These are phyloP conservation scores for Naja naja DNA, from an alignment of 2,113 vertebrate species.

Conservation along the genomic window DNA sequence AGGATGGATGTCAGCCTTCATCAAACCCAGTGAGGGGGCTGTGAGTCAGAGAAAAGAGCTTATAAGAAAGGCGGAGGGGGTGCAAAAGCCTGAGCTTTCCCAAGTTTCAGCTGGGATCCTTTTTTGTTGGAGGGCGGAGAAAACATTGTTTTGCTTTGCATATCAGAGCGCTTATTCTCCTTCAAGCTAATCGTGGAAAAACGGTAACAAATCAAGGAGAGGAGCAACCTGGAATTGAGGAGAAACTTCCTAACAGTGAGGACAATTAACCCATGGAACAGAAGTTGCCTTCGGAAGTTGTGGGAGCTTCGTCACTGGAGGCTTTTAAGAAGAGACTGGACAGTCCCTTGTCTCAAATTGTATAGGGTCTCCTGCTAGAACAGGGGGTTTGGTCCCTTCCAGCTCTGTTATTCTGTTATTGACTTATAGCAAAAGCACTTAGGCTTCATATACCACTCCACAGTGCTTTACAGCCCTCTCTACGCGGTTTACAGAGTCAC, in stretches of 20 bases:
- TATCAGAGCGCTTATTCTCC: not conserved
- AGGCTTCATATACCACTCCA: too few species aligned
- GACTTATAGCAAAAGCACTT: too few species aligned
- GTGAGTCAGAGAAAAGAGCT: not conserved
- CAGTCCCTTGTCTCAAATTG: not conserved
- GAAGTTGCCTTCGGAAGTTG: not conserved
- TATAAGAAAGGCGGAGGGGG: not conserved
- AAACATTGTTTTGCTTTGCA: not conserved
- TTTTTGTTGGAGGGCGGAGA: not conserved
- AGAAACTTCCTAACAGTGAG: not conserved
- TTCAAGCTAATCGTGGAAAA: not conserved
- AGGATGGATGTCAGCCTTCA: slow-evolving; percentile 16
- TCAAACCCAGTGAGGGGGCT: not conserved
- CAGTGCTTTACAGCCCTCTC: too few species aligned
- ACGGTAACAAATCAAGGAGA: not conserved
- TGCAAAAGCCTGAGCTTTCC: not conserved
- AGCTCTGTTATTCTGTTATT: too few species aligned
- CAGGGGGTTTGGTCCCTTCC: not conserved
- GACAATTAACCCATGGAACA: not conserved
- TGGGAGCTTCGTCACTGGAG: not conserved
- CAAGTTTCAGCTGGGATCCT: not conserved
- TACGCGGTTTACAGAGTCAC: too few species aligned
- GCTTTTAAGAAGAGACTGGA: not conserved
- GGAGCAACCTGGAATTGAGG: not conserved
- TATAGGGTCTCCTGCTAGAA: not conserved